Conservation (phyloP, 1,140 invertebrate genomes). For the Heliconius himera region DNA sequence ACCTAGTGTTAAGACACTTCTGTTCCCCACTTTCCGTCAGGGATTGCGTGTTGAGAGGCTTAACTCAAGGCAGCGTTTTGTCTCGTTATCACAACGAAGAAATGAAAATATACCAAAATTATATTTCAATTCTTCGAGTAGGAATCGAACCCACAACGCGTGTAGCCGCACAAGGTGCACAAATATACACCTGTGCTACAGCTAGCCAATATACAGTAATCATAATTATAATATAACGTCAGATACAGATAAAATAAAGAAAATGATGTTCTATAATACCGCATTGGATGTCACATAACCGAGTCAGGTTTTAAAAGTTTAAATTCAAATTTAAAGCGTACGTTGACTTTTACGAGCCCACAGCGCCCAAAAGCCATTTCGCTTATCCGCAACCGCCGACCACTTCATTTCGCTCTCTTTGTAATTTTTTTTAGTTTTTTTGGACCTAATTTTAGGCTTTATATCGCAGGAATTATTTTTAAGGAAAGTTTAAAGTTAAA, state of each 20-base stretch:
- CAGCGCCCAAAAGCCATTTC: constrained; percentile 29
- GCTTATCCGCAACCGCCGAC: constrained; percentile 30
- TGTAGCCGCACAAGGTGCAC: no score
- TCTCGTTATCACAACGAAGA: rapidly evolving
- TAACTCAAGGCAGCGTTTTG: no score
- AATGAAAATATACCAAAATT: no score
- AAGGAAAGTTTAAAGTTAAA: constrained; percentile 3
- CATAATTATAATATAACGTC: no score
- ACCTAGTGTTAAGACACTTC: no score
- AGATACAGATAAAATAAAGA: no score
- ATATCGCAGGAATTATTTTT: constrained; percentile 25
- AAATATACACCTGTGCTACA: no score
- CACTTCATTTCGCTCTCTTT: constrained; percentile 30
- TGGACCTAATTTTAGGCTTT: constrained; percentile 22
- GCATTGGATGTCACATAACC: constrained; percentile 3
- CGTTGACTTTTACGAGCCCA: constrained; percentile 23
- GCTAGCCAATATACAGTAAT: no score
- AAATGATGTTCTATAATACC: neutral
- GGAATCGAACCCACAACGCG: no score
- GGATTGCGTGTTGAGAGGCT: no score
- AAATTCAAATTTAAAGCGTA: constrained; percentile 20
- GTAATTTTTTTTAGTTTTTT: constrained; percentile 23
- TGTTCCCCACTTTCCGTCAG: no score
- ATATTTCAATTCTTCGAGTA: no score
- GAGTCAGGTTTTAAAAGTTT: constrained; percentile 11